Evolutionary conservation across 2,888 invertebrate genomes (phyloP).

Genomic region (Athalia circularis): DNA sequence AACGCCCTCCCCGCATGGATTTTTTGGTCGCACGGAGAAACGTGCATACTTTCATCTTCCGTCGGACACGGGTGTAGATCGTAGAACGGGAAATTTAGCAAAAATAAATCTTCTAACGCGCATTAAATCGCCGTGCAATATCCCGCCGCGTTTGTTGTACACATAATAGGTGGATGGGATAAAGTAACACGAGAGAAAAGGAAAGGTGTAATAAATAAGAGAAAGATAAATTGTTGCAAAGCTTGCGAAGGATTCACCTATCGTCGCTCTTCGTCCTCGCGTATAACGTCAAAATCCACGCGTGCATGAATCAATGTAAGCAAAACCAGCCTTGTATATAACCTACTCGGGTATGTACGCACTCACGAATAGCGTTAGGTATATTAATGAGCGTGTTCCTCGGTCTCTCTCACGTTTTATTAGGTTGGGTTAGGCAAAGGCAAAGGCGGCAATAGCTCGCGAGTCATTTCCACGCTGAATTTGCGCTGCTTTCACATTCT

Average conservation of each 20-base stretch:
- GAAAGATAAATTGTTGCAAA: too few species aligned
- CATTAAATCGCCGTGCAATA: slow-evolving; percentile 55
- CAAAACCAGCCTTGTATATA: not conserved
- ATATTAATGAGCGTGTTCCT: slow-evolving; percentile 30
- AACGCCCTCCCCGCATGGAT: too few species aligned
- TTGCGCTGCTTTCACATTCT: slow-evolving; percentile 53
- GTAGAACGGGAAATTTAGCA: slow-evolving; percentile 8
- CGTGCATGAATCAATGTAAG: not conserved
- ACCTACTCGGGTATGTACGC: not conserved
- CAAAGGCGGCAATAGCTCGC: not conserved
- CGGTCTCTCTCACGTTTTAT: slow-evolving; percentile 8
- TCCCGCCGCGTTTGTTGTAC: not conserved
- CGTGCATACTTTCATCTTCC: not conserved
- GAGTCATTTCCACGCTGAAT: slow-evolving; percentile 36
- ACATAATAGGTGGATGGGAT: not conserved
- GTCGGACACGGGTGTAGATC: not conserved
- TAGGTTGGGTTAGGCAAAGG: not conserved
- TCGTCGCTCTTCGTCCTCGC: not conserved
- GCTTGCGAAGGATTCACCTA: slow-evolving; percentile 6
- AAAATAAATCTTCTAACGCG: slow-evolving; percentile 52
- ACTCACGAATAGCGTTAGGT: slow-evolving; percentile 23
- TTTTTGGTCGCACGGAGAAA: not conserved
- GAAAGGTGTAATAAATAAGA: slow-evolving; percentile 14
- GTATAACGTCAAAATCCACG: not conserved
- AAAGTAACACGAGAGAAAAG: not conserved